Base-by-base conservation (phyloP, 2,888 invertebrate genomes). In the Rotaria sp. region DNA sequence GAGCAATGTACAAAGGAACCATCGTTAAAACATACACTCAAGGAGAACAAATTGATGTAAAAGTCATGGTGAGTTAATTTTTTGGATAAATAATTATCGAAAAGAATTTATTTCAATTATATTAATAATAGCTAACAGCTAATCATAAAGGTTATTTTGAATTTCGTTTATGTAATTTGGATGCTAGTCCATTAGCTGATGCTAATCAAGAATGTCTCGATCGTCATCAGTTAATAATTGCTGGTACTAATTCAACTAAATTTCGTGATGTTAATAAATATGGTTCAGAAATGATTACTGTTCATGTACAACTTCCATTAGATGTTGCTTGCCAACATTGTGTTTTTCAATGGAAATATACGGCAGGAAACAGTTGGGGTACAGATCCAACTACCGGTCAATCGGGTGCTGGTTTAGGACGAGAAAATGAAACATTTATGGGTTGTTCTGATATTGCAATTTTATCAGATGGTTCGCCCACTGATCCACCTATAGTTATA, bases 321-420 rank as follows among this genome's bases (percentile, higher is more conserved):
- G 84, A 86, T 75, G 57, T 86, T 57, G 55, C 30, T 48, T 86
- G 86, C 26, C 7, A 50, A 41, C 86, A 86, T 55, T 86, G 86
- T 52, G 86, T 86, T 48, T 55, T 86, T 38, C 86, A 86, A 67
- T 86, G 86, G 86, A 86, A 84, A 57, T 86, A 86, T 84, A 84
- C 59, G 10, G 84, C 86, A 38, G 86, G 84, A 26, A 86, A 86
- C 26, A 86, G 84, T n/a, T 86, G 86, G 86, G 86, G 67, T 30
- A 67, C 67, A 67, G 30, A 67, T 67, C 67, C 67, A 3, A n/a
- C 15, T 24, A 67, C 67, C 5, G 30, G 30, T 67, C 67, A 67
- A 15, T 67, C 67, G 2, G n/a, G 67, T 30, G 30, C 67, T 67
- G 67, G 67, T 30, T 67, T n/a, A 15, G 67, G 67, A n/a, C 10